Percentiles rank a stretch among this genome's conserved stretches.
phyloP scores from a whole-genome alignment of 2,113 vertebrate species.

The Columba livia region DNA sequence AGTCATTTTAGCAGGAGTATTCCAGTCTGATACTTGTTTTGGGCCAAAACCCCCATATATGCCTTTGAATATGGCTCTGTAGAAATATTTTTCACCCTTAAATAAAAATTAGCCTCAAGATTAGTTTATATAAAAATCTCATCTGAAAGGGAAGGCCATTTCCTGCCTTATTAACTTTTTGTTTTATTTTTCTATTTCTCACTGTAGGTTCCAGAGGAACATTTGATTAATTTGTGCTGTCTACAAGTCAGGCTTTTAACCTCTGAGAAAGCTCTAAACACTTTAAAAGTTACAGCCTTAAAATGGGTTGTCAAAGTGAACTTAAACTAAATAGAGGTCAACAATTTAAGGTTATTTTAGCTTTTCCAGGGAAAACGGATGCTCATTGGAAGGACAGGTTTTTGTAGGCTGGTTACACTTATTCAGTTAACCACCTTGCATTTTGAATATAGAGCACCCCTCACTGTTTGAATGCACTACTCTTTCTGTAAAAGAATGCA shows the following conservation, averaged over 20 bases:
- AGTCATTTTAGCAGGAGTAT: neutral
- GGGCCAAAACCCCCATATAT: neutral
- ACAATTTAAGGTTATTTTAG: constrained; percentile 34
- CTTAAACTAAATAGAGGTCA: constrained; percentile 56
- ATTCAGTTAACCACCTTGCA: neutral
- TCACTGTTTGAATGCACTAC: neutral
- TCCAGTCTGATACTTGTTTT: neutral
- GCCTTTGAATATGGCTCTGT: neutral
- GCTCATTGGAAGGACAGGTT: neutral
- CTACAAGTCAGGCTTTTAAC: constrained; percentile 50
- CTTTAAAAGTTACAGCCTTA: constrained; percentile 28
- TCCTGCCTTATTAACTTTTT: constrained; percentile 47
- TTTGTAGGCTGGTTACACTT: neutral
- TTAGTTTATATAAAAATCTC: constrained; percentile 18
- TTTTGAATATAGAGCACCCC: neutral
- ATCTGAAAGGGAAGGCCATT: constrained; percentile 9
- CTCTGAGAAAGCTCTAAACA: constrained; percentile 55
- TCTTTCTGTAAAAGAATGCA: neutral
- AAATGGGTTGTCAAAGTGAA: constrained; percentile 30
- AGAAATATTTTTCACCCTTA: neutral
- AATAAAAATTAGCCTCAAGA: constrained; percentile 17
- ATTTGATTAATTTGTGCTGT: constrained; percentile 63
- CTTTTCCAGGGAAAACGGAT: neutral
- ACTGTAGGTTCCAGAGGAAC: constrained; percentile 11
- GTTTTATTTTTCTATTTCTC: constrained; percentile 37